Base-by-base conservation (phyloP, 2,797 vertebrate species). In the Nyctalus aviator region DNA sequence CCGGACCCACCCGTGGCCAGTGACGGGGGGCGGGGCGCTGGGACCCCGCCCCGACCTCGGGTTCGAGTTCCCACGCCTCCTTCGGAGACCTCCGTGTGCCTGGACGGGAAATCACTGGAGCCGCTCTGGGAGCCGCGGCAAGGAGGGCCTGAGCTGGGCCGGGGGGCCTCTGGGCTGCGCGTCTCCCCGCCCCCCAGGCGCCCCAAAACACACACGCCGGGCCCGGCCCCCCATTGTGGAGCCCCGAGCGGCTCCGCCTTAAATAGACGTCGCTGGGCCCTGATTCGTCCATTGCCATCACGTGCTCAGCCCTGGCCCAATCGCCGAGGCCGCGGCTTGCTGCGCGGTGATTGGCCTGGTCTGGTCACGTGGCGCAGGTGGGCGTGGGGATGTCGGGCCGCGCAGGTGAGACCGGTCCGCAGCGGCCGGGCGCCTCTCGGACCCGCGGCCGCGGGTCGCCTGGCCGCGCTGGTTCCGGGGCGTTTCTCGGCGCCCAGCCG, bases 221-320 rank as follows among this genome's bases (percentile, higher is more conserved):
- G 3, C 15, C 62, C 2, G 27, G 7, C 7, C 11, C 46, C 18
- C 2, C 21, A 18, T 30, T 0, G 0, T 0, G 1, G 6, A 12
- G 0, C 0, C 0, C 0, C 4, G 4, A 0, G 1, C 11, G 4
- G 14, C 30, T 37, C 64, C 17, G 25, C 55, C 44, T 4, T 10
- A 72, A 83, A 20, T 23, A 27, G 3, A 7, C 23, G 2, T 0
- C 2, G 1, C 0, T 30, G 50, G 20, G 41, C 18, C 11, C 2
- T 85, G 41, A 88, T 62, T 62, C 84, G 79, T 2, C 18, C 9
- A 1, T 6, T 15, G 0, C 8, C 9, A 35, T 88, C 66, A 75
- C 9, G 66, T 88, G 88, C 27, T 32, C 55, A 0, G 0, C 5
- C 5, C 6, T 46, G 27, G 48, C 1, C 88, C 84, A 84, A 69